phyloP scores from a whole-genome alignment of 2,888 invertebrate genomes.

The Platycnemis pennipes region DNA sequence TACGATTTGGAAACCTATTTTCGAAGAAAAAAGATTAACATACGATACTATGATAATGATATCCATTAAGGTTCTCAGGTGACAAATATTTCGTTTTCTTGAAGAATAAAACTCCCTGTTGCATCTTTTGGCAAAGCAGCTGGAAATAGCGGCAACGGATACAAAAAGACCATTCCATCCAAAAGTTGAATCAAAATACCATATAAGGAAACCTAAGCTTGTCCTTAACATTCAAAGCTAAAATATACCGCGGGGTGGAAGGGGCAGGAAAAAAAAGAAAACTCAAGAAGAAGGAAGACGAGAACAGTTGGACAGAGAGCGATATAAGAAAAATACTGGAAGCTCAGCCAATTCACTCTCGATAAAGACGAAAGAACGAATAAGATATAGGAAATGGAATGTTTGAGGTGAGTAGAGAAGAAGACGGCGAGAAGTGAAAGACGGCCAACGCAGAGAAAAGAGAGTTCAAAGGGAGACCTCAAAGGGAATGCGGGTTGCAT shows the following conservation, averaged over 20 bases:
- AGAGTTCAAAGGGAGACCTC: neutral
- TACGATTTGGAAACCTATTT: too few relatives aligned
- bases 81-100: too few relatives aligned
- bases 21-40: too few relatives aligned
- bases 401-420: neutral
- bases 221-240: neutral
- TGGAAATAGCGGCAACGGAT: too few relatives aligned
- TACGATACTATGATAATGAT: too few relatives aligned
- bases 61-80: too few relatives aligned
- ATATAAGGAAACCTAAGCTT: too few relatives aligned
- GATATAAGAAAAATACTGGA: neutral
- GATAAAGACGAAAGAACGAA: neutral
- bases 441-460: neutral
- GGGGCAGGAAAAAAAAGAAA: neutral
- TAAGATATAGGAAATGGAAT: neutral
- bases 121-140: too few relatives aligned
- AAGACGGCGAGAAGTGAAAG: neutral
- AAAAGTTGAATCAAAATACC: too few relatives aligned
- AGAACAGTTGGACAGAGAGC: neutral
- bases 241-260: neutral
- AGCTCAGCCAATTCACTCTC: neutral
- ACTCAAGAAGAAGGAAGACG: neutral
- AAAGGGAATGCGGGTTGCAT: neutral
- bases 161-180: too few relatives aligned
- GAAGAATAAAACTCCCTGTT: too few relatives aligned